phyloP scores from a whole-genome alignment of 2,113 vertebrate species.

The Junco hyemalis region DNA sequence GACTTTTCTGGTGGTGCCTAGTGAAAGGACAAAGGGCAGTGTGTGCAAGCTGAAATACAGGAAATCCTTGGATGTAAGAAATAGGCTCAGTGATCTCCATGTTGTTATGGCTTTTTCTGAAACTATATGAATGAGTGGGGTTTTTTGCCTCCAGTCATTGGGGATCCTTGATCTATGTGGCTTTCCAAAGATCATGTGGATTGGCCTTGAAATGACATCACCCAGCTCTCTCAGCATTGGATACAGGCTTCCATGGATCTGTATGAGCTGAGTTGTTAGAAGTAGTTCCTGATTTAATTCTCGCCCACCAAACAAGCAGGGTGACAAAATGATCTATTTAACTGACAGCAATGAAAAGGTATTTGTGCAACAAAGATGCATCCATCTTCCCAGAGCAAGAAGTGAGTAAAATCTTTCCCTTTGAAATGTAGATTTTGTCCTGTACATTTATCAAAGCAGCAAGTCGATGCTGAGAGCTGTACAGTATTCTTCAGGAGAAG shows the following conservation, averaged over 20 bases:
- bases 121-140: neutral
- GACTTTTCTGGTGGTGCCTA: neutral
- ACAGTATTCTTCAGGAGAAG: neutral
- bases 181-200: neutral
- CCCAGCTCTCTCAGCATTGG: neutral
- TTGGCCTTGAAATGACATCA: neutral
- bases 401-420: neutral
- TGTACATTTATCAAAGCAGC: neutral
- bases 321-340: neutral
- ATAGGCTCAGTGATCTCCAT: neutral
- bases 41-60: neutral
- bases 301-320: neutral
- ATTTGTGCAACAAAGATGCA: neutral
- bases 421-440: neutral
- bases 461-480: neutral
- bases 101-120: neutral
- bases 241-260: neutral
- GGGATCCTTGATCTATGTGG: neutral
- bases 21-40: neutral
- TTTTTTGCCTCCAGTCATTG: accelerated
- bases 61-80: neutral
- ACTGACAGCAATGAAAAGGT: neutral
- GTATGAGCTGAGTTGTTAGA: neutral
- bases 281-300: neutral
- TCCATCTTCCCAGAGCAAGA: neutral